These are phyloP conservation scores for Oplegnathus fasciatus DNA, from an alignment of 2,113 vertebrate genomes.

Conservation along the genomic window DNA sequence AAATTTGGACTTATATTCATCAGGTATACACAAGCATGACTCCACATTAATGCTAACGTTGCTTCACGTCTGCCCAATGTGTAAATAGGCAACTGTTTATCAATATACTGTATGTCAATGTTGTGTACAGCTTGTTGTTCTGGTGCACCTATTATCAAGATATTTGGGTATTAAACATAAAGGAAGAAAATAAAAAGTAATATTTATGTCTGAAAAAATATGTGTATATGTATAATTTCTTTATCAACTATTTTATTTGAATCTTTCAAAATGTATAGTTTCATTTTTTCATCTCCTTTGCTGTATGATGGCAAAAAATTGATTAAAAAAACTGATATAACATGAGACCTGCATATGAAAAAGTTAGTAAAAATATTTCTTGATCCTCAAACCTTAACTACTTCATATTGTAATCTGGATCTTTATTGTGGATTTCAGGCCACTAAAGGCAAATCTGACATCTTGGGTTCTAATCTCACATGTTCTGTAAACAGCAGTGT, in stretches of 20 bases:
- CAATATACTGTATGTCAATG: too few species aligned
- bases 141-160: background rate
- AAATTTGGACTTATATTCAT: background rate
- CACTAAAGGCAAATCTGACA: background rate
- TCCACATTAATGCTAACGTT: background rate
- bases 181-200: background rate
- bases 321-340: background rate
- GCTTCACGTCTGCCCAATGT: background rate
- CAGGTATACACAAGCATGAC: background rate
- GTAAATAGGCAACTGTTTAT: too few species aligned
- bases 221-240: background rate
- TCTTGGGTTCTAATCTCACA: background rate
- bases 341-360: too few species aligned
- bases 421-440: background rate
- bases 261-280: background rate
- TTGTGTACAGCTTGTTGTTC: background rate
- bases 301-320: background rate
- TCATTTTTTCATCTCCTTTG: background rate
- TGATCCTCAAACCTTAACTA: background rate
- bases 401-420: background rate
- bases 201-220: background rate
- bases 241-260: background rate
- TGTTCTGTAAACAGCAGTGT: constrained; percentile 1
- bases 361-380: background rate
- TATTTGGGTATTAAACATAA: background rate